A percentile compares a stretch with the other conserved stretches of the same genome.
These are phyloP conservation scores for Entomyzon cyanotis DNA, from an alignment of 2,113 vertebrate species.

Conservation along the genomic window DNA sequence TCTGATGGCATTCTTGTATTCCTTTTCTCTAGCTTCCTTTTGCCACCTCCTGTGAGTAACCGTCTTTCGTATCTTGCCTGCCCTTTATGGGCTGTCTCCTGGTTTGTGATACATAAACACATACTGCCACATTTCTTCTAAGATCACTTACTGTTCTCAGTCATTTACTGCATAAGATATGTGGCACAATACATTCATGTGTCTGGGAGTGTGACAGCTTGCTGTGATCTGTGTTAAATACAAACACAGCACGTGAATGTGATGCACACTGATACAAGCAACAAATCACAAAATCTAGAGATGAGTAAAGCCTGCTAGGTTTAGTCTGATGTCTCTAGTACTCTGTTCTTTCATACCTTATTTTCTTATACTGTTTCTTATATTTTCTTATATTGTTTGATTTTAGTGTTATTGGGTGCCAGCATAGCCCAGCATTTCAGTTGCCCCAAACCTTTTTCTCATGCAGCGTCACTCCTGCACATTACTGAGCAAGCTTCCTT, in stretches of 20 bases:
- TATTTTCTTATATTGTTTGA: background rate
- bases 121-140: slow-evolving; percentile 25
- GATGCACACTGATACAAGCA: background rate
- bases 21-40: slow-evolving; percentile 20
- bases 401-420: background rate
- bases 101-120: slow-evolving; percentile 42
- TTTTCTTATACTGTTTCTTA: background rate
- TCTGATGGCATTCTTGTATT: slow-evolving; percentile 32
- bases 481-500: background rate
- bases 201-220: slow-evolving; percentile 10
- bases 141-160: slow-evolving; percentile 45
- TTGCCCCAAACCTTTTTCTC: background rate
- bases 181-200: slow-evolving; percentile 6
- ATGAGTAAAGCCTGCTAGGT: background rate
- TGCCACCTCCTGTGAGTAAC: slow-evolving; percentile 36
- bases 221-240: slow-evolving; percentile 45
- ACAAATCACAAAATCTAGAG: background rate
- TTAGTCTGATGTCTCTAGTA: background rate
- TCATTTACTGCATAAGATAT: background rate
- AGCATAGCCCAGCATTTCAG: background rate
- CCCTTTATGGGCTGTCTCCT: slow-evolving; percentile 36
- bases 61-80: background rate
- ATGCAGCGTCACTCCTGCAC: background rate
- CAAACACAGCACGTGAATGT: background rate
- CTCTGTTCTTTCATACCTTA: background rate